These are phyloP conservation scores for Litocranius walleri DNA, from an alignment of 2,113 vertebrate species.

Conservation along the genomic window DNA sequence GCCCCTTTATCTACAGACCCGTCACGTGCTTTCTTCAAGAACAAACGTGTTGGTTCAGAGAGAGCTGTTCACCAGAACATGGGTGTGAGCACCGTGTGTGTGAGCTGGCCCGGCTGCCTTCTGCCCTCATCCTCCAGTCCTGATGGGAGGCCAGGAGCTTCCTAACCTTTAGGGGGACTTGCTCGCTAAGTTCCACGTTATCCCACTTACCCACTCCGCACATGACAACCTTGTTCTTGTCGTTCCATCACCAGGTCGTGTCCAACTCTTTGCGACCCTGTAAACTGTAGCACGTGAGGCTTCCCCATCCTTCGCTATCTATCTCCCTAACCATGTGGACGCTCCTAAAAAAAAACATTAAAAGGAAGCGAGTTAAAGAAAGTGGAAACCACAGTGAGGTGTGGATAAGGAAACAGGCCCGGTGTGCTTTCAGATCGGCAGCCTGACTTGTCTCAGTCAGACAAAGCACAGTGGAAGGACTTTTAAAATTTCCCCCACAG, in stretches of 20 bases:
- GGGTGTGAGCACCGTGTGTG: fast-evolving
- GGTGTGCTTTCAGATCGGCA: not conserved
- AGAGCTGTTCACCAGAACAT: not conserved
- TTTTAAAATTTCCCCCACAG: not conserved
- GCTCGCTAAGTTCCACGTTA: not conserved
- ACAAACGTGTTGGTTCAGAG: not conserved
- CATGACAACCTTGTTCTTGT: not conserved
- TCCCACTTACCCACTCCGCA: not conserved
- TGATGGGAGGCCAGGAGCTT: not conserved
- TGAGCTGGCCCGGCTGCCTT: too few relatives aligned
- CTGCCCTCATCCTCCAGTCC: not conserved
- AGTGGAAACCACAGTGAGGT: too few relatives aligned
- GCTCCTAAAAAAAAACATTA: not conserved
- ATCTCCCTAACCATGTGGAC: not conserved
- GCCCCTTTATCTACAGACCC: not conserved
- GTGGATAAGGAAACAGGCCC: fast-evolving
- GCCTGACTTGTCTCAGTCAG: not conserved
- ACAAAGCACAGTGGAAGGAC: not conserved
- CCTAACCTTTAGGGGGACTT: too few relatives aligned
- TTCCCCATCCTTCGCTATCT: not conserved
- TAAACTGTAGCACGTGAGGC: not conserved
- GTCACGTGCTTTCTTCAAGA: not conserved
- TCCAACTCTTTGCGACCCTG: not conserved
- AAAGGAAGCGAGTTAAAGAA: not conserved
- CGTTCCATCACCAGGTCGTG: not conserved